Evolutionary conservation across 1,140 invertebrate genomes (phyloP), one percentile per base, ranked within the genome.

Genomic region (Sarcophaga bullata): DNA sequence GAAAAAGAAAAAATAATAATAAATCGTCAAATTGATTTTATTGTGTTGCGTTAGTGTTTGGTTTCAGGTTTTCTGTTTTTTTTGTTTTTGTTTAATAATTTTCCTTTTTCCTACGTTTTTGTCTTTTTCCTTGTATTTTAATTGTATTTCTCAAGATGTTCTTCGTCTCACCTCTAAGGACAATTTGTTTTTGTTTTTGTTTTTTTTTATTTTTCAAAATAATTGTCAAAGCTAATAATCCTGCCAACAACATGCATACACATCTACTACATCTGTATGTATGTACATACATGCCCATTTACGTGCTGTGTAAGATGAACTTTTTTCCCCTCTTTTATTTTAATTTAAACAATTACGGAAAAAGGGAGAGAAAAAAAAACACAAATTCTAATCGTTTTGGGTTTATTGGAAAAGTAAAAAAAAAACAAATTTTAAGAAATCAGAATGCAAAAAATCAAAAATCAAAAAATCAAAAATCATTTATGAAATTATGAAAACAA

Each of bases 191-290:
- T 19, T 68, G 17, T 15, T 58, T 58, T n/a, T n/a, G n/a, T n/a
- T 58, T n/a, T 15, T 6, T 25, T 9, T 17, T 9, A 68, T 25
- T 68, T 68, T 68, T 15, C 15, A 8, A 9, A 17, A 58, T 58
- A 68, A 68, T 68, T 68, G 62, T 19, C 62, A 68, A 68, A 68
- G 62, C 62, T 68, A 68, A 68, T 68, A 68, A 68, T 68, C n/a
- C 62, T 19, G 62, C 17, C 62, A 25, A 37, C 25, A 37, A 37
- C 25, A 37, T 37, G 25, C 25, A 37, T 37, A 37, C 25, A 37
- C n/a, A n/a, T n/a, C n/a, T n/a, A n/a, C n/a, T n/a, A n/a, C n/a
- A n/a, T n/a, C n/a, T n/a, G n/a, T 37, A 37, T 37, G 25, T 37
- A 37, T 37, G 25, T 37, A 37, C n/a, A n/a, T n/a, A n/a, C n/a